These are phyloP conservation scores for Diacarnus erythraeanus DNA, from an alignment of 37 sponge, comb jelly and placozoan genomes.

Conservation along the genomic window DNA sequence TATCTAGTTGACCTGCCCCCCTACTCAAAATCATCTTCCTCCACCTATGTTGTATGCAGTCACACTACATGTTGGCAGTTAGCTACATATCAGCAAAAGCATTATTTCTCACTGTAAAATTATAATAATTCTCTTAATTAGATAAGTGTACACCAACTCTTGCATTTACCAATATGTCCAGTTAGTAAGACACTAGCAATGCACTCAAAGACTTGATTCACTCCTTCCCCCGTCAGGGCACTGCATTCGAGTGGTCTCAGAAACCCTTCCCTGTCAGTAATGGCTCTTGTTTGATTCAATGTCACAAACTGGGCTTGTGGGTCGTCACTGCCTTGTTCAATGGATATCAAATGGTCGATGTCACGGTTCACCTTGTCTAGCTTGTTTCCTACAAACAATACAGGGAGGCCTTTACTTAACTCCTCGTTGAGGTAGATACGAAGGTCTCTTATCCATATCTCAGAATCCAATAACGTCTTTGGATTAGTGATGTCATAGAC, in stretches of 20 bases:
- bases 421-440: conserved; percentile 18
- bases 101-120: too few species aligned
- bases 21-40: too few species aligned
- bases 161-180: background rate
- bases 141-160: background rate
- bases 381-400: conserved; percentile 24
- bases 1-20: too few species aligned
- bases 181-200: background rate
- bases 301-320: background rate
- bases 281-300: background rate
- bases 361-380: background rate
- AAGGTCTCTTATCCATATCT: conserved; percentile 16
- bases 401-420: background rate
- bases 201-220: background rate
- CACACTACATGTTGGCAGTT: too few species aligned
- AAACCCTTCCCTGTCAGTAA: background rate
- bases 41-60: too few species aligned
- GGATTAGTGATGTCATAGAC: conserved; percentile 6
- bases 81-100: too few species aligned
- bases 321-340: background rate
- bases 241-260: conserved; percentile 13
- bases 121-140: too few species aligned
- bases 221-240: conserved; percentile 11
- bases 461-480: background rate
- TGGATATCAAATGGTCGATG: too few species aligned